Evolutionary conservation across 2,888 invertebrate genomes (phyloP).

Genomic region (Phengaris arion): DNA sequence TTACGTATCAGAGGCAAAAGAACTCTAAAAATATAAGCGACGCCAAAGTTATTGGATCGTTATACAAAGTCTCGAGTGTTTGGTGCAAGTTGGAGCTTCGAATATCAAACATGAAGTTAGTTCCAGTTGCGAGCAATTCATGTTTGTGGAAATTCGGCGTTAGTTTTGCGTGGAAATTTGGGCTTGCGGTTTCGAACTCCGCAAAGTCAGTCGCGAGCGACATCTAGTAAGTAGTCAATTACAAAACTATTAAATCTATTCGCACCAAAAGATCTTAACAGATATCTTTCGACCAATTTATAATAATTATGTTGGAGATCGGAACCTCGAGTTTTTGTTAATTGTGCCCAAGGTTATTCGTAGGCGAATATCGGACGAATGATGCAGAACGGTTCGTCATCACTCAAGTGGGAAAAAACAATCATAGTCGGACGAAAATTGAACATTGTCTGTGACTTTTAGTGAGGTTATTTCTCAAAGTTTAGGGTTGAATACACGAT

Average conservation of each 20-base stretch:
- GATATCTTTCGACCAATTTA: not conserved
- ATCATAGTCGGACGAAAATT: not conserved
- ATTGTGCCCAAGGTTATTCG: not conserved
- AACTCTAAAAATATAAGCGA: not conserved
- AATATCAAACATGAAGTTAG: too few relatives aligned
- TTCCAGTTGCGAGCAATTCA: too few relatives aligned
- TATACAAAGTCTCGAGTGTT: not conserved
- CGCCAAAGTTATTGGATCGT: not conserved
- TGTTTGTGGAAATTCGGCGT: too few relatives aligned
- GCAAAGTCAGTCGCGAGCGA: too few relatives aligned
- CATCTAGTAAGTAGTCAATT: too few relatives aligned
- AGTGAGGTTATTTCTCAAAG: not conserved
- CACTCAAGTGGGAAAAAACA: not conserved
- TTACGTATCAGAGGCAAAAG: too few relatives aligned
- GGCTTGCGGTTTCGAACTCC: too few relatives aligned
- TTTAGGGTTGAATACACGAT: not conserved
- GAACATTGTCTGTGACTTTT: not conserved
- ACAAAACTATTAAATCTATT: too few relatives aligned
- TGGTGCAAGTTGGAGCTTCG: not conserved
- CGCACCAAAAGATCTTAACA: too few relatives aligned
- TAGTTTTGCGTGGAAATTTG: too few relatives aligned
- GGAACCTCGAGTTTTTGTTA: not conserved
- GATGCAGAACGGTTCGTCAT: conserved; percentile 13
- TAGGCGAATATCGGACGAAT: conserved; percentile 1
- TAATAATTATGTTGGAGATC: not conserved